Conservation (phyloP, 2,888 invertebrate genomes). For the Drosophila borealis region DNA sequence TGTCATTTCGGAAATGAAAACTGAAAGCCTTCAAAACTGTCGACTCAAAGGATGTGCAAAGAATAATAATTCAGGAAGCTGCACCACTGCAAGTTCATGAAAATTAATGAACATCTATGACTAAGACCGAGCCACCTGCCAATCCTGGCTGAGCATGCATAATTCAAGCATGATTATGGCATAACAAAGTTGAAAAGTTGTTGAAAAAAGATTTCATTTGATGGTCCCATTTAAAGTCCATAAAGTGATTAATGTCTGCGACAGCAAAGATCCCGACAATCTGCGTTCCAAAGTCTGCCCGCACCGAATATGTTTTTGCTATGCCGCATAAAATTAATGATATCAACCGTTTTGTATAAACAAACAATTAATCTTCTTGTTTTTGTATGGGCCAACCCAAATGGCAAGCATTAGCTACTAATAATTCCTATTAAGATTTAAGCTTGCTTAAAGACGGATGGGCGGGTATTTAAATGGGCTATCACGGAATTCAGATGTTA, state of each 20-base stretch:
- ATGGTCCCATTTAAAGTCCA: conserved; percentile 56
- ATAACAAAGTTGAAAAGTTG: conserved; percentile 34
- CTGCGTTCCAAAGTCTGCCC: conserved; percentile 21
- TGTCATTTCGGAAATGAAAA: conserved; percentile 65
- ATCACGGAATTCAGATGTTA: conserved; percentile 30
- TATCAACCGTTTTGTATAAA: conserved; percentile 53
- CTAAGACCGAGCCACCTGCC: conserved; percentile 4
- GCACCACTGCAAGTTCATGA: conserved; percentile 41
- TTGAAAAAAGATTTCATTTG: conserved; percentile 40
- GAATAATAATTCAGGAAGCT: conserved; percentile 47
- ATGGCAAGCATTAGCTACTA: conserved; percentile 33
- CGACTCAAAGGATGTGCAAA: conserved; percentile 34
- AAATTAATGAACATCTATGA: conserved; percentile 50
- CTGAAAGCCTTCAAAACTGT: conserved; percentile 44
- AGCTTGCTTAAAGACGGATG: conserved; percentile 26
- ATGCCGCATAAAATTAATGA: conserved; percentile 64
- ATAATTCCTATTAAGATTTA: conserved; percentile 53
- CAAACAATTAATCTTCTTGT: conserved; percentile 73
- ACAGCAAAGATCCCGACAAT: conserved; percentile 36
- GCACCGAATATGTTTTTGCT: conserved; percentile 28
- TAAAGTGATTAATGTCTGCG: conserved; percentile 67
- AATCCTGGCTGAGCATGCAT: conserved; percentile 1
- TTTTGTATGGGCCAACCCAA: conserved; percentile 33
- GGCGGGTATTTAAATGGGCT: conserved; percentile 21
- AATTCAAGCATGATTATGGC: conserved; percentile 41